These are phyloP conservation scores for Euphydryas editha DNA, from an alignment of 2,888 invertebrate genomes.

Conservation along the genomic window DNA sequence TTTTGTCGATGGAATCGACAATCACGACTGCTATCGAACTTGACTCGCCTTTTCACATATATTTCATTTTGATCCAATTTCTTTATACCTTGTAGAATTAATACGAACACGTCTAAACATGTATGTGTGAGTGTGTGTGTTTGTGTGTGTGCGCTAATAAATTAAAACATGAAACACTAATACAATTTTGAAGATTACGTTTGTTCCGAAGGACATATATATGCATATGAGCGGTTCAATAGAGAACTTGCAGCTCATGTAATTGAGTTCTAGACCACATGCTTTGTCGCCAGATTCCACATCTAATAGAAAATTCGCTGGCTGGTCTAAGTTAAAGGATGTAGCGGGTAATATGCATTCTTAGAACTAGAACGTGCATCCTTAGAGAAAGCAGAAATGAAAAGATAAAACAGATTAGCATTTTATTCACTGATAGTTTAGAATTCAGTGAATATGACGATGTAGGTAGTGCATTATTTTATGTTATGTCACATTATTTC, in stretches of 20 bases:
- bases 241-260: conserved; percentile 37
- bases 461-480: too few species aligned
- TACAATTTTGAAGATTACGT: background rate
- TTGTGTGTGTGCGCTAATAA: background rate
- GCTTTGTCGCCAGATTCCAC: conserved; percentile 47
- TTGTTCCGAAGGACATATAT: conserved; percentile 7
- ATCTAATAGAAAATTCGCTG: conserved; percentile 40
- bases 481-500: too few species aligned
- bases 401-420: background rate
- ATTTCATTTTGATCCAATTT: too few species aligned
- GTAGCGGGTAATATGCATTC: conserved; percentile 2
- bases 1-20: too few species aligned
- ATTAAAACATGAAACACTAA: conserved; percentile 1
- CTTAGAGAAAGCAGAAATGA: background rate
- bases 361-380: background rate
- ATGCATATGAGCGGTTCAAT: conserved; percentile 38
- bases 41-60: too few species aligned
- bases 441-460: too few species aligned
- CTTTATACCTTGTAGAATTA: background rate
- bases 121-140: too few species aligned
- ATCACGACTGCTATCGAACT: too few species aligned
- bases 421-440: too few species aligned
- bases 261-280: conserved; percentile 46
- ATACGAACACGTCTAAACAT: background rate
- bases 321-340: conserved; percentile 15